Percentiles rank a stretch among this genome's conserved stretches.
These are phyloP conservation scores for Melinaea marsaeus DNA, from an alignment of 2,888 invertebrate species.

Conservation along the genomic window DNA sequence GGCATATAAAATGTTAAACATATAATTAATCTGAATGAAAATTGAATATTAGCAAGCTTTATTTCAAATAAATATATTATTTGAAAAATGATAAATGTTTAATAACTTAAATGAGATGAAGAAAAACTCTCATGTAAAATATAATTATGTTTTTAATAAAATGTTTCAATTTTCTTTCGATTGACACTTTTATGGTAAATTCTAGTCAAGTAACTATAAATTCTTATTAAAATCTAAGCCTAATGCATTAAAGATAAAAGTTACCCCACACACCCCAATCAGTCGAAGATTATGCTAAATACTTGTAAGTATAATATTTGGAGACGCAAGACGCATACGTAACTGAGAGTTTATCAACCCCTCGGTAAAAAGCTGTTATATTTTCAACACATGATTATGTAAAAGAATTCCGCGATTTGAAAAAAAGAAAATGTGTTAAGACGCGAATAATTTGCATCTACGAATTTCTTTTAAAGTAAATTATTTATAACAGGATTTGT, in stretches of 20 bases:
- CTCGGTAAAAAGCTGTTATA: conserved; percentile 71
- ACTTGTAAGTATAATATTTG: conserved; percentile 59
- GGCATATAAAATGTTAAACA: too few species aligned
- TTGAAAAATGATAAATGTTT: too few species aligned
- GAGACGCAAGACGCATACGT: conserved; percentile 54
- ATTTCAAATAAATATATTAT: too few species aligned
- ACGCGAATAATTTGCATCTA: conserved; percentile 64
- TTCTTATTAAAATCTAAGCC: conserved; percentile 27
- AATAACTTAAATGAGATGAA: too few species aligned
- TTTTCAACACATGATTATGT: conserved; percentile 77
- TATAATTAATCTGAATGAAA: too few species aligned
- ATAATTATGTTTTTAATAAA: conserved; percentile 32
- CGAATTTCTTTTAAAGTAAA: conserved; percentile 28
- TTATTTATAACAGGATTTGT: background rate
- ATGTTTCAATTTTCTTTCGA: conserved; percentile 9
- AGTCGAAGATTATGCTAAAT: conserved; percentile 67
- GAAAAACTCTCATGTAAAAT: too few species aligned
- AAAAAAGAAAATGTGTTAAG: conserved; percentile 69
- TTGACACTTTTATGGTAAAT: conserved; percentile 13
- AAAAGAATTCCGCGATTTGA: conserved; percentile 70
- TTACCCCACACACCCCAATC: conserved; percentile 28
- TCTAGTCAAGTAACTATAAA: conserved; percentile 28
- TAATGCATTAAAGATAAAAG: conserved; percentile 25
- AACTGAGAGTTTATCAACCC: conserved; percentile 60
- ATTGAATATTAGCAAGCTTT: too few species aligned